phyloP scores from a whole-genome alignment of 2,888 invertebrate species.

The Halictus quadricinctus region DNA sequence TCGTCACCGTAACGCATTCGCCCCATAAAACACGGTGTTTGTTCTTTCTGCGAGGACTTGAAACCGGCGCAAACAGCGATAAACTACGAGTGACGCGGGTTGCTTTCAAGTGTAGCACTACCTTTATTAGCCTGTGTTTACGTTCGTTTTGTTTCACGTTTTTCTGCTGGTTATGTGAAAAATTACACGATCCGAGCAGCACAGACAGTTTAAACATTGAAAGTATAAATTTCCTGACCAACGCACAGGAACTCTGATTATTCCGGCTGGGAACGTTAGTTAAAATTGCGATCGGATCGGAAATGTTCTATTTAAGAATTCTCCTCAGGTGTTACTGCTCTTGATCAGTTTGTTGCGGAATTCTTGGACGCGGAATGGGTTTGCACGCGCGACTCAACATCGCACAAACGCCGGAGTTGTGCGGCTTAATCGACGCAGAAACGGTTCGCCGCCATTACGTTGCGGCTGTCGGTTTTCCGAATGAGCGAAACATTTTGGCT shows the following conservation, averaged over 20 bases:
- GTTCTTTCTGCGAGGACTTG: not conserved
- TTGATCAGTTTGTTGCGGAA: too few species aligned
- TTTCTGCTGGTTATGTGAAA: not conserved
- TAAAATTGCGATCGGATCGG: too few species aligned
- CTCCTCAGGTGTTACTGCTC: too few species aligned
- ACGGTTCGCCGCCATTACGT: not conserved
- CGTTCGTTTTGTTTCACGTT: not conserved
- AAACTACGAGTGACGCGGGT: not conserved
- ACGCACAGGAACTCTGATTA: too few species aligned
- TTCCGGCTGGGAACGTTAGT: too few species aligned
- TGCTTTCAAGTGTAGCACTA: not conserved
- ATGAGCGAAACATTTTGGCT: constrained; percentile 41
- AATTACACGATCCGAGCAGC: not conserved
- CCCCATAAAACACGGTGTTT: not conserved
- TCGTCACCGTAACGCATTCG: not conserved
- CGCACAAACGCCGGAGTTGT: not conserved
- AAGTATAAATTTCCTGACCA: too few species aligned
- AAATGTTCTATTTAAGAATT: too few species aligned
- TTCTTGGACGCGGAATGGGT: not conserved
- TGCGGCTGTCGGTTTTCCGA: constrained; percentile 34
- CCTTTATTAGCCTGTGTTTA: not conserved
- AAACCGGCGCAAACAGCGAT: not conserved
- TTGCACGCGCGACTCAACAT: not conserved
- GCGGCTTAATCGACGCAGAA: not conserved
- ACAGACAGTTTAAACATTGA: too few species aligned